phyloP scores from a whole-genome alignment of 2,113 vertebrate genomes.

The Capra hircus region DNA sequence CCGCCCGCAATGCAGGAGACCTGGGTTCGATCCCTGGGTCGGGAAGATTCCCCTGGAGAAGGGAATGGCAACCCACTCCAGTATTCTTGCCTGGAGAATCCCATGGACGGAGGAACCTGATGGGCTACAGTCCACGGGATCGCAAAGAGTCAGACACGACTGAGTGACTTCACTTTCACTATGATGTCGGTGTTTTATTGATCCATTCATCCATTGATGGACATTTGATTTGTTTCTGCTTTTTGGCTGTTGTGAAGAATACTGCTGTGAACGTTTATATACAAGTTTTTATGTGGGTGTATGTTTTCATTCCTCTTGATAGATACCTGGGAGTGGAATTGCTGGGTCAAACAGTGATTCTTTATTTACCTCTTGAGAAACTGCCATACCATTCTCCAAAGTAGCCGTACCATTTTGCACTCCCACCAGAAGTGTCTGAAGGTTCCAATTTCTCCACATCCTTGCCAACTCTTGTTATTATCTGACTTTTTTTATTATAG shows the following conservation, averaged over 20 bases:
- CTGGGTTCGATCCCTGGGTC: too few relatives aligned
- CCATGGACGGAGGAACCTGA: too few relatives aligned
- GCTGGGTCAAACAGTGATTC: background rate
- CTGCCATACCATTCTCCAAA: background rate
- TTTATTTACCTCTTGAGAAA: background rate
- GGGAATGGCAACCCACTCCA: too few relatives aligned
- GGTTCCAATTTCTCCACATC: background rate
- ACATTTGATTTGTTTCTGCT: background rate
- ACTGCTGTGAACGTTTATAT: background rate
- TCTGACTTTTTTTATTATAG: background rate
- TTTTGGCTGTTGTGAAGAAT: background rate
- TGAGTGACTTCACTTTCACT: background rate
- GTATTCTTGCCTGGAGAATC: too few relatives aligned
- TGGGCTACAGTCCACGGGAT: too few relatives aligned
- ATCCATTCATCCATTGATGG: background rate
- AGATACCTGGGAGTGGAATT: background rate
- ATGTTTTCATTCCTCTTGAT: background rate
- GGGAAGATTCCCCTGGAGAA: too few relatives aligned
- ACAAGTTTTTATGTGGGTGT: background rate
- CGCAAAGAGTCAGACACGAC: too few relatives aligned
- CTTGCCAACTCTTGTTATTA: background rate
- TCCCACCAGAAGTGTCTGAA: background rate
- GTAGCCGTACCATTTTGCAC: background rate
- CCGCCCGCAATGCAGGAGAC: too few relatives aligned
- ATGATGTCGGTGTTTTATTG: background rate